Evolutionary conservation across 2,113 vertebrate genomes (phyloP).

Genomic region (Gadus chalcogrammus): DNA sequence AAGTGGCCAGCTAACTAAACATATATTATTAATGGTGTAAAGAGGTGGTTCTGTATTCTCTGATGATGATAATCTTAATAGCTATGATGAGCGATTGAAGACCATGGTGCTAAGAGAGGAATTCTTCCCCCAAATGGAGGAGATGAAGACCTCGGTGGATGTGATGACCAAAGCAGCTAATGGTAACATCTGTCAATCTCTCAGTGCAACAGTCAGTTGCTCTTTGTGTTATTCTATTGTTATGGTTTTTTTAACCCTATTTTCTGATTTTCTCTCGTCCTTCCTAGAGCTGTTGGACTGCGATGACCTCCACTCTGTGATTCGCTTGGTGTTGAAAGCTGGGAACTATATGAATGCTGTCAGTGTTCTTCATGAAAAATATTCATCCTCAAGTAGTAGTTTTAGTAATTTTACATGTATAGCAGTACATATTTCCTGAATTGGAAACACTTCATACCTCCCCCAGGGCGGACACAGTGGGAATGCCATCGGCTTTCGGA

Average conservation of each 20-base stretch:
- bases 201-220: too few species aligned
- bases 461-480: constrained; percentile 74
- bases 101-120: constrained; percentile 76
- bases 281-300: constrained; percentile 75
- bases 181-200: constrained; percentile 55
- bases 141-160: constrained; percentile 65
- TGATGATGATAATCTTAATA: constrained; percentile 28
- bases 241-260: background rate
- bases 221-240: background rate
- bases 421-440: too few species aligned
- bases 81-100: constrained; percentile 71
- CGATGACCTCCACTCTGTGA: constrained; percentile 78
- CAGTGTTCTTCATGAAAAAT: constrained; percentile 37
- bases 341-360: constrained; percentile 85
- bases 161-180: constrained; percentile 70
- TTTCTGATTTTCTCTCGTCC: background rate
- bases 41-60: constrained; percentile 1
- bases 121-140: constrained; percentile 74
- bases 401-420: too few species aligned
- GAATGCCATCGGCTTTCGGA: constrained; percentile 74
- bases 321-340: constrained; percentile 77
- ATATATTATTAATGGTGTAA: background rate
- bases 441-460: background rate
- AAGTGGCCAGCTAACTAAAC: background rate
- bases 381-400: too few species aligned